These are phyloP conservation scores for Drosophila paulistorum DNA, from an alignment of 1,140 invertebrate genomes.

Conservation along the genomic window DNA sequence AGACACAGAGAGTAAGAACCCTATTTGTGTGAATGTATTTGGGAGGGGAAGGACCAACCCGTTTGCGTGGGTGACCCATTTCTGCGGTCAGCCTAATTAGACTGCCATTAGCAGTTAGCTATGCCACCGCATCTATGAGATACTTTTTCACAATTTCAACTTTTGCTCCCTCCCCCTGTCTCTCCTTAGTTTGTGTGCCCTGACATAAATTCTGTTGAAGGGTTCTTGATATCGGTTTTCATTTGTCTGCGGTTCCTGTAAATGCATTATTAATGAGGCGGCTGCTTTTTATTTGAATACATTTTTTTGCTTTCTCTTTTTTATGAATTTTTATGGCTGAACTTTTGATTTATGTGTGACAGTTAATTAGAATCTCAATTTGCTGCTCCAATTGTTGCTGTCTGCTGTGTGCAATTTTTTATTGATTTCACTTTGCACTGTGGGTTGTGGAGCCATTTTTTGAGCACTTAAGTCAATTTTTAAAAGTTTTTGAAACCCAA, in stretches of 20 bases:
- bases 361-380: slow-evolving; percentile 71
- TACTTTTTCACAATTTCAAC: slow-evolving; percentile 30
- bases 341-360: slow-evolving; percentile 66
- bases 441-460: too few species aligned
- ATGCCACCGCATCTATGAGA: slow-evolving; percentile 47
- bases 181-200: slow-evolving; percentile 25
- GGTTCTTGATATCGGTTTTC: slow-evolving; percentile 52
- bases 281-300: slow-evolving; percentile 35
- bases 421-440: slow-evolving; percentile 10
- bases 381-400: slow-evolving; percentile 47
- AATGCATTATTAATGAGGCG: slow-evolving; percentile 76
- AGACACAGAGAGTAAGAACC: slow-evolving; percentile 30
- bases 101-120: slow-evolving; percentile 71
- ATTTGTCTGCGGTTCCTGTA: slow-evolving; percentile 61
- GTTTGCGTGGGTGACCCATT: slow-evolving; percentile 4
- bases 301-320: slow-evolving; percentile 28
- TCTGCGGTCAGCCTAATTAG: slow-evolving; percentile 73
- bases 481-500: too few species aligned
- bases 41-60: background rate
- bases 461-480: too few species aligned
- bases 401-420: slow-evolving; percentile 33
- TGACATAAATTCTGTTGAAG: slow-evolving; percentile 62
- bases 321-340: slow-evolving; percentile 28
- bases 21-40: slow-evolving; percentile 20
- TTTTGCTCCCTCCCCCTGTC: slow-evolving; percentile 29